Evolutionary conservation across 2,888 invertebrate species (phyloP).

Genomic region (Hyles lineata): DNA sequence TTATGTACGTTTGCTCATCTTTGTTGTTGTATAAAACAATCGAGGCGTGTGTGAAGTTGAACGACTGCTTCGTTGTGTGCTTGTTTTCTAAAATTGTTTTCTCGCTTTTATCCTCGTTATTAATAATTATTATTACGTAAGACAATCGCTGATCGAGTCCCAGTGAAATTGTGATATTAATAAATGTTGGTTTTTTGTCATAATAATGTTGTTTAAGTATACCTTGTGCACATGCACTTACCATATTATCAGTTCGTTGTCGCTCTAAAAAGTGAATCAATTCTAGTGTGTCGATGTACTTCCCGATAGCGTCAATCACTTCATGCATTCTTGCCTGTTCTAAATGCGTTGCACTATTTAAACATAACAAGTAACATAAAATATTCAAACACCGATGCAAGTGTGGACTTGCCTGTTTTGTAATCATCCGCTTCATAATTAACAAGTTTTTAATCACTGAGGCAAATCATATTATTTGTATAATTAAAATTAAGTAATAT

Average conservation of each 20-base stretch:
- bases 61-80: slow-evolving; percentile 50
- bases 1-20: slow-evolving; percentile 35
- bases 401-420: neutral
- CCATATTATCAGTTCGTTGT: neutral
- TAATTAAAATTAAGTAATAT: slow-evolving; percentile 50
- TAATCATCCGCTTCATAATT: neutral
- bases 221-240: neutral
- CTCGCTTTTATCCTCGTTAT: slow-evolving; percentile 60
- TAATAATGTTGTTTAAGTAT: slow-evolving; percentile 6
- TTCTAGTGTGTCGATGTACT: neutral
- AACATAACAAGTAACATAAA: slow-evolving; percentile 1
- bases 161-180: slow-evolving; percentile 83
- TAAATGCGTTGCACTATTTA: neutral
- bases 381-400: slow-evolving; percentile 4
- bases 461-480: slow-evolving; percentile 11
- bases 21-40: slow-evolving; percentile 53
- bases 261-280: neutral
- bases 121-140: slow-evolving; percentile 56
- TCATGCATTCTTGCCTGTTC: neutral
- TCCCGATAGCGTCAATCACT: slow-evolving; percentile 2
- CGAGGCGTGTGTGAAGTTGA: slow-evolving; percentile 45
- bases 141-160: slow-evolving; percentile 63
- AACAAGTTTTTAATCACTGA: slow-evolving; percentile 16
- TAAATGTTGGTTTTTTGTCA: slow-evolving; percentile 70
- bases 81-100: slow-evolving; percentile 53